Conservation (phyloP, 2,797 vertebrate species). For the Pseudopleuronectes americanus region DNA sequence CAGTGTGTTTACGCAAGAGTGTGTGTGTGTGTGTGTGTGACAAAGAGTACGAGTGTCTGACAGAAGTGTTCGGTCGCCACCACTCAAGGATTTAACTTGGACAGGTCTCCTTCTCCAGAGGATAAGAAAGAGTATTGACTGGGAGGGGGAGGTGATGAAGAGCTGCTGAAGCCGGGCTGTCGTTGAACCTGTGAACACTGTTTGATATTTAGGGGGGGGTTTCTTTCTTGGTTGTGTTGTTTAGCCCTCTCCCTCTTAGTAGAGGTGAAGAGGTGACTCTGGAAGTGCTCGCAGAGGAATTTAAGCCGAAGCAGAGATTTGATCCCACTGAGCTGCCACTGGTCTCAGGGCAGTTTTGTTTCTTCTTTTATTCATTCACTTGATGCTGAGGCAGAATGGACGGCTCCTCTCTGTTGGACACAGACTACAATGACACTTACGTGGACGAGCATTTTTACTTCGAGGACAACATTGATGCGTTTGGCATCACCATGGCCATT, state of each 20-base stretch:
- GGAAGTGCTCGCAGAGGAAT: conserved; percentile 12
- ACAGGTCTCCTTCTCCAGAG: neutral
- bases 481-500: conserved; percentile 70
- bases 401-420: conserved; percentile 14
- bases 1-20: conserved; percentile 16
- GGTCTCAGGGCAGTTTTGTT: neutral
- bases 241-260: conserved; percentile 11
- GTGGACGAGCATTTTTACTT: conserved; percentile 51
- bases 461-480: conserved; percentile 39
- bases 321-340: neutral
- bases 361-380: neutral
- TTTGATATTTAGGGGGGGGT: conserved; percentile 25
- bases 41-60: conserved; percentile 2
- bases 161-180: conserved; percentile 26
- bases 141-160: conserved; percentile 15
- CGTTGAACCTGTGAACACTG: conserved; percentile 23
- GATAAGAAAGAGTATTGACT: conserved; percentile 20
- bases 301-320: neutral
- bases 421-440: conserved; percentile 54
- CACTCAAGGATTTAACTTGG: conserved; percentile 42
- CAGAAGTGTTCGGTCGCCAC: conserved; percentile 12
- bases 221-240: conserved; percentile 12
- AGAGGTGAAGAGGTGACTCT: conserved; percentile 17
- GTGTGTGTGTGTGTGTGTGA: conserved; percentile 10
- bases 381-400: conserved; percentile 66